A percentile compares a stretch with the other conserved stretches of the same genome.
phyloP scores from a whole-genome alignment of 2,113 vertebrate species.

The Strigops habroptila region DNA sequence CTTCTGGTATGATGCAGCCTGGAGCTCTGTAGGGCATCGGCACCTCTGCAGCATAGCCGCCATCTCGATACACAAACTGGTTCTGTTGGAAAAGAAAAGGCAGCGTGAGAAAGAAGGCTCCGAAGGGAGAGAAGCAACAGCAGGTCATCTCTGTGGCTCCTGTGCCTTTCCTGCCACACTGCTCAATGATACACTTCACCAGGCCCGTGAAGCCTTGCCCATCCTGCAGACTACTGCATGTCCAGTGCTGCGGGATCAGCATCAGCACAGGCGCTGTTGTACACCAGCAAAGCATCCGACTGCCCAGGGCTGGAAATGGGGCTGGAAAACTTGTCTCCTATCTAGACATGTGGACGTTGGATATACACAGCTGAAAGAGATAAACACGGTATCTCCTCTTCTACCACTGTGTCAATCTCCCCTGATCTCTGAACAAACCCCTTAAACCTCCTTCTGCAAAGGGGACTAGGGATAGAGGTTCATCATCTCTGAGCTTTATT shows the following conservation, averaged over 20 bases:
- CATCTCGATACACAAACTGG: constrained; percentile 89
- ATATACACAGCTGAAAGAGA: not conserved
- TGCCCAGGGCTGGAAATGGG: not conserved
- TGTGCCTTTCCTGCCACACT: not conserved
- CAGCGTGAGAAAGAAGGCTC: not conserved
- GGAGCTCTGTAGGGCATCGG: constrained; percentile 69
- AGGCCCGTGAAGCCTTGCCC: not conserved
- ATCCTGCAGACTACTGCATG: not conserved
- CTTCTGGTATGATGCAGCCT: constrained; percentile 74
- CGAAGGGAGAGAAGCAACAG: rapidly evolving
- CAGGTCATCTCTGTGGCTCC: not conserved
- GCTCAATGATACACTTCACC: not conserved
- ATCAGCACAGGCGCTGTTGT: not conserved
- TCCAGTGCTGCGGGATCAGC: rapidly evolving
- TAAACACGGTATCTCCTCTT: not conserved
- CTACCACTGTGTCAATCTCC: not conserved
- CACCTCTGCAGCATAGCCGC: constrained; percentile 72
- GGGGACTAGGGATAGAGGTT: not conserved
- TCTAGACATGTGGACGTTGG: not conserved
- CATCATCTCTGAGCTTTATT: not conserved
- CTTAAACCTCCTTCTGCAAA: not conserved
- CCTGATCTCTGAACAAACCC: not conserved
- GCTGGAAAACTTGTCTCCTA: not conserved
- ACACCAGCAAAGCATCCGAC: rapidly evolving
- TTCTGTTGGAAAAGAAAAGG: constrained; percentile 73